A percentile compares a stretch with the other conserved stretches of the same genome.
These are phyloP conservation scores for Callyntrura sp. DNA, from an alignment of 2,888 invertebrate genomes.

Conservation along the genomic window DNA sequence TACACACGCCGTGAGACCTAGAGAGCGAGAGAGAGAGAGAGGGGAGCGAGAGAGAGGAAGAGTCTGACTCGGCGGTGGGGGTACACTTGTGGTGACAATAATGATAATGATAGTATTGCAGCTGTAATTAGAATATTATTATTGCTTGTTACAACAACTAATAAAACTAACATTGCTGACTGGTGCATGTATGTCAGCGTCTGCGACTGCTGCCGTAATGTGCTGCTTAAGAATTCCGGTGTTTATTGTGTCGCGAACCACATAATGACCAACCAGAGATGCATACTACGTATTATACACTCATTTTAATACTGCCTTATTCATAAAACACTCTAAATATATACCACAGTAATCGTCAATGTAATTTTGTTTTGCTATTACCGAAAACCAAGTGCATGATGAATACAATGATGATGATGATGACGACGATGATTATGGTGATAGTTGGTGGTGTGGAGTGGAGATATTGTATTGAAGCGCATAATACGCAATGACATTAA, in stretches of 20 bases:
- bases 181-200: constrained; percentile 29
- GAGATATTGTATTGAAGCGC: neutral
- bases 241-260: constrained; percentile 48
- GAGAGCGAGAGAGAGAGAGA: constrained; percentile 6
- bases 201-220: constrained; percentile 18
- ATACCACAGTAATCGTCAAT: neutral
- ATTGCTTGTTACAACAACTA: constrained; percentile 53
- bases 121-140: constrained; percentile 72
- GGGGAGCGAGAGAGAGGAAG: neutral
- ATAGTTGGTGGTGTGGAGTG: constrained; percentile 11
- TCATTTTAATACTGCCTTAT: neutral
- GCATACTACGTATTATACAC: neutral
- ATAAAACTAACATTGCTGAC: constrained; percentile 35
- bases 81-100: constrained; percentile 69
- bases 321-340: neutral
- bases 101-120: constrained; percentile 68
- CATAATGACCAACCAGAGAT: constrained; percentile 50
- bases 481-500: constrained; percentile 67
- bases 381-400: constrained; percentile 17
- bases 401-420: neutral
- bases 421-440: constrained; percentile 20
- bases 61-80: constrained; percentile 13
- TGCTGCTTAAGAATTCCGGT: constrained; percentile 57
- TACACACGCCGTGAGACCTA: too few relatives aligned
- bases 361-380: neutral